Base-by-base conservation (phyloP, 1,140 invertebrate species). In the Eriocheir sinensis region DNA sequence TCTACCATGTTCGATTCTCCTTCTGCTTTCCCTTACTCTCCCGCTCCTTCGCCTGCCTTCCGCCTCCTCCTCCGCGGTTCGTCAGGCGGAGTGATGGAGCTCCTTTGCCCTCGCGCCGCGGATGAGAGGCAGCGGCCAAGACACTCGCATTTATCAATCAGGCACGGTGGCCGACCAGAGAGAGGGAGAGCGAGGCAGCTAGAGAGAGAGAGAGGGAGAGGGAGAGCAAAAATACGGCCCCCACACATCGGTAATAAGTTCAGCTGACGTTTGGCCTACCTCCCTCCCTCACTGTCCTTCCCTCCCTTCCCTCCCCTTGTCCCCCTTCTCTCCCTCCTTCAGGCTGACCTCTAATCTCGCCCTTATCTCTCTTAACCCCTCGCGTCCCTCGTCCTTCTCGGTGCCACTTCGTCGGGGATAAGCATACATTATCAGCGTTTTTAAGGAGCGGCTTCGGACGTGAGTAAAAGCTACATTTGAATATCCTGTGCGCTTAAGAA, bases 121-220 rank as follows among this genome's bases (percentile, higher is more conserved):
- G 44, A 38, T 89, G 86, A 44, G 40, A 40, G 40, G 86, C 36
- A 44, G 44, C 27, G 86, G n/a, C n/a, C n/a, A n/a, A 44, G 86
- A 89, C 86, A 89, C 30, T 44, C 86, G 30, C 86, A 89, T 89
- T 89, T 41, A 89, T 89, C 86, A 91, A 79, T 91, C 53, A 91
- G 36, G n/a, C 34, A 72, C 38, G 60, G 90, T 3, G 90, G 21
- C 15, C 21, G 34, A 38, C 60, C 4, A 41, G 38, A 44, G 86
- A 48, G 9, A 89, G 36, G 34, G 38, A 89, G 86, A 48, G 86
- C 17, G 86, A 32, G 38, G 3, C 17, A 44, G 38, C 17, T 15
- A 41, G 17, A 41, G 36, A 32, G 38, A 41, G 86, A 32, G 2
- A 32, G 38, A 89, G 15, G 15, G 38, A 32, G 27, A 48, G 86